Percentiles rank a stretch among this genome's conserved stretches.
These are phyloP conservation scores for Melieria omissa DNA, from an alignment of 2,888 invertebrate species.

Conservation along the genomic window DNA sequence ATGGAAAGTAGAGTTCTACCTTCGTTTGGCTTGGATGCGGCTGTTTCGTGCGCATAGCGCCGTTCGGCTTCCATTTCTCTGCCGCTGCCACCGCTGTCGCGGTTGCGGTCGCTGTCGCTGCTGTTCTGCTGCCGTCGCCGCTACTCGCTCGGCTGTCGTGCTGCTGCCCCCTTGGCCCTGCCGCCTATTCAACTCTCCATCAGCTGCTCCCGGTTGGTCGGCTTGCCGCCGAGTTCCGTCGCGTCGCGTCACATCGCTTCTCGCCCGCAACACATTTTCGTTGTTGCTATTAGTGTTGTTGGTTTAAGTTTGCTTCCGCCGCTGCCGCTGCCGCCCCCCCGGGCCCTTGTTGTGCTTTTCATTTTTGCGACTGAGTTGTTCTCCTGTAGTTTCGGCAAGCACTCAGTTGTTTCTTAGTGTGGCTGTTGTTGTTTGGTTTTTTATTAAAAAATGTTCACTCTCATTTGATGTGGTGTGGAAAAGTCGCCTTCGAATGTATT, in stretches of 20 bases:
- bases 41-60: not conserved
- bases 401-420: not conserved
- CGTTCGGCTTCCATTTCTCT: constrained; percentile 15
- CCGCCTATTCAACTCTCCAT: not conserved
- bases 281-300: too few relatives aligned
- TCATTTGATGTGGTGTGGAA: constrained; percentile 3
- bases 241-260: too few relatives aligned
- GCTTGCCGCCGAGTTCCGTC: not conserved
- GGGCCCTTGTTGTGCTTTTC: not conserved
- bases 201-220: not conserved
- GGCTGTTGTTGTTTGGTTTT: constrained; percentile 8
- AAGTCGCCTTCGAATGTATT: constrained; percentile 8
- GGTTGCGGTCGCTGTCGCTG: constrained; percentile 25
- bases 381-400: too few relatives aligned
- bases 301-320: constrained; percentile 6
- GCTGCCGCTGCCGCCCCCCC: constrained; percentile 11
- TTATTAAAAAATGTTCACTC: constrained; percentile 21
- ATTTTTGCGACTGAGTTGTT: not conserved
- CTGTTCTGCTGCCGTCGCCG: constrained; percentile 15
- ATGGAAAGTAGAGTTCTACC: constrained; percentile 58
- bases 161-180: constrained; percentile 6
- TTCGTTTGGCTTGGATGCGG: constrained; percentile 45
- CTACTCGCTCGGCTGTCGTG: too few relatives aligned
- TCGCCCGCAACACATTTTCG: too few relatives aligned
- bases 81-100: constrained; percentile 16